Evolutionary conservation across 1,140 invertebrate species (phyloP), one percentile per base, ranked within the genome.

Genomic region (Pogonognathellus flavescens): DNA sequence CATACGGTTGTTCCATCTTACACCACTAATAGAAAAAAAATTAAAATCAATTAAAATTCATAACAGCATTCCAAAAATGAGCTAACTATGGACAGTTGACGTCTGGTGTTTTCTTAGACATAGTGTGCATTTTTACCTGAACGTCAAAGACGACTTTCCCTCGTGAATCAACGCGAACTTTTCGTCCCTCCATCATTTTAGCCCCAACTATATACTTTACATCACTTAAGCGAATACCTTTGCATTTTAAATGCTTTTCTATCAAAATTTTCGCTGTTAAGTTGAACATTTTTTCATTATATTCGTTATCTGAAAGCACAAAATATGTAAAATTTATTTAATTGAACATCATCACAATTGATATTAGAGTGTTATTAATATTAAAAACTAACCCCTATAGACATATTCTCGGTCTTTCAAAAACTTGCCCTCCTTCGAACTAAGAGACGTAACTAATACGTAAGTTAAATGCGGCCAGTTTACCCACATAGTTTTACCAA

Each of bases 381-480:
- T 41, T 31, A 41, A 70, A 70, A 11, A 41, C 4, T 49, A 9
- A 76, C 70, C 70, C 49, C 16, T 50, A 31, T 8, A 76, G 0
- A 76, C 18, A 76, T 76, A 50, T 14, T 76, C 70, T 20, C 70
- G 18, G 25, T 66, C 83, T 66, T 72, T 84, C 11, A 66, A 60
- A 59, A 60, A 59, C 50, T 50, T 55, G 20, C 49, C 22, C 57
- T 83, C 25, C 31, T 66, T 76, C 31, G 85, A 25, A 16, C 59
- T 49, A 18, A 76, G 31, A 7, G 70, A 25, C 2, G 70, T 41
- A 49, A 76, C 41, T 18, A 85, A 50, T 10, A 85, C 88, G 3
- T 14, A 85, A 50, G 93, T 92, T 25, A 99, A 91, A 92, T 97
- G 95, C 7, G 98, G 97, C 97, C 97, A 99, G 6, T 93, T 93